phyloP scores from a whole-genome alignment of 2,888 invertebrate species.

The Metacarcinus magister region DNA sequence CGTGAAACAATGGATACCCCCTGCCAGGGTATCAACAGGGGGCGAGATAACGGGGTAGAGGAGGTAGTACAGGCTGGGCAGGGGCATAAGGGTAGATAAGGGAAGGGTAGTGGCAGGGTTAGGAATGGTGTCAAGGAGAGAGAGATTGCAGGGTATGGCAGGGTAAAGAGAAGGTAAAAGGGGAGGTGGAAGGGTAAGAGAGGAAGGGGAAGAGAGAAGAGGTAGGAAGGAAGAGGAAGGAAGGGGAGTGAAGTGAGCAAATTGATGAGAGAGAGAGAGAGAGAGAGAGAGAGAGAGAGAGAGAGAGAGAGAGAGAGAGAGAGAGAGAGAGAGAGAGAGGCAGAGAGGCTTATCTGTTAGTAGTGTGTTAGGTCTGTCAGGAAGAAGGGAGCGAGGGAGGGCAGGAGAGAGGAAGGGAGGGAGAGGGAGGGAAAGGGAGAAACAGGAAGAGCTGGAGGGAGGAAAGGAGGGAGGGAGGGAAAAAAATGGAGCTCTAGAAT shows the following conservation, averaged over 20 bases:
- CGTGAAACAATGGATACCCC: background rate
- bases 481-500: background rate
- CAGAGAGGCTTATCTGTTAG: background rate
- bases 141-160: background rate
- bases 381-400: background rate
- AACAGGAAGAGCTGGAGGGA: background rate
- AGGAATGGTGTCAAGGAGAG: background rate
- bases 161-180: background rate
- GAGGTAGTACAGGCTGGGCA: background rate
- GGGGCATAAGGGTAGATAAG: background rate
- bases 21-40: background rate
- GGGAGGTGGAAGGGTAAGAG: background rate
- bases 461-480: background rate
- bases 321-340: constrained; percentile 5
- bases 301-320: constrained; percentile 17
- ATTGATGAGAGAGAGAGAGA: background rate
- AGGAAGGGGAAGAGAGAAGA: background rate
- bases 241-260: background rate
- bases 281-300: background rate
- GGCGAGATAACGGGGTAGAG: constrained; percentile 8
- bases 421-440: background rate
- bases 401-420: background rate
- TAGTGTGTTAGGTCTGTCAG: background rate
- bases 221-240: background rate
- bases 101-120: background rate